Percentiles rank a stretch among this genome's conserved stretches.
Evolutionary conservation across 2,797 vertebrate species (phyloP).

Genomic region (Argya squamiceps): DNA sequence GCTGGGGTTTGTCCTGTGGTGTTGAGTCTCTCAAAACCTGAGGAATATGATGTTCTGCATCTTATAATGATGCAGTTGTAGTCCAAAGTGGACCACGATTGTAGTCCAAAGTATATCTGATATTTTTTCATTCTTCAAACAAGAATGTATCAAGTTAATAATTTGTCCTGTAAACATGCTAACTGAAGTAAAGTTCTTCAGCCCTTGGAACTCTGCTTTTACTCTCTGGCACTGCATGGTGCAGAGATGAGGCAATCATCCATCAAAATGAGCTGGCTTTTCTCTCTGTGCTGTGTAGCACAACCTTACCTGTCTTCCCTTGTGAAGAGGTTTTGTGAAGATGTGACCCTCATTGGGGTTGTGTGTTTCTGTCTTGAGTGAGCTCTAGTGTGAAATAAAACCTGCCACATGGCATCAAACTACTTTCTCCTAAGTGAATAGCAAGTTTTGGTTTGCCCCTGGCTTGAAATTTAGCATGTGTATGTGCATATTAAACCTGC

Average conservation of each 20-base stretch:
- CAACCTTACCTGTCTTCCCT: not conserved
- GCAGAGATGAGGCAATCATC: not conserved
- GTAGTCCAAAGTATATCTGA: not conserved
- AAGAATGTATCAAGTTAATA: not conserved
- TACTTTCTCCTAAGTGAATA: not conserved
- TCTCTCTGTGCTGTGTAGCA: not conserved
- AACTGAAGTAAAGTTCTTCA: not conserved
- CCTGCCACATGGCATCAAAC: not conserved
- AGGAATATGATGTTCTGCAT: not conserved
- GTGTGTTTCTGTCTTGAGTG: not conserved
- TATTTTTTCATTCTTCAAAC: not conserved
- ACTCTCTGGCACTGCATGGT: accelerated
- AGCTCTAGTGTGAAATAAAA: not conserved
- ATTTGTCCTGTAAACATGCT: not conserved
- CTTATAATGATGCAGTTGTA: not conserved
- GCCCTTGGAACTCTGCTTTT: not conserved
- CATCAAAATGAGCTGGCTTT: not conserved
- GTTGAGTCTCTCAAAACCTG: not conserved
- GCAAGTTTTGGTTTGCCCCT: not conserved
- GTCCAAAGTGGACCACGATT: not conserved
- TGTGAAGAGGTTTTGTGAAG: not conserved
- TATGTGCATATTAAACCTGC: not conserved
- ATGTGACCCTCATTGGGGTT: not conserved
- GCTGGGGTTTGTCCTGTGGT: not conserved
- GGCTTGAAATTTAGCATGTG: not conserved